Percentiles rank a stretch among this genome's conserved stretches.
Evolutionary conservation across 2,113 vertebrate genomes (phyloP).

Genomic region (Plestiodon gilberti): DNA sequence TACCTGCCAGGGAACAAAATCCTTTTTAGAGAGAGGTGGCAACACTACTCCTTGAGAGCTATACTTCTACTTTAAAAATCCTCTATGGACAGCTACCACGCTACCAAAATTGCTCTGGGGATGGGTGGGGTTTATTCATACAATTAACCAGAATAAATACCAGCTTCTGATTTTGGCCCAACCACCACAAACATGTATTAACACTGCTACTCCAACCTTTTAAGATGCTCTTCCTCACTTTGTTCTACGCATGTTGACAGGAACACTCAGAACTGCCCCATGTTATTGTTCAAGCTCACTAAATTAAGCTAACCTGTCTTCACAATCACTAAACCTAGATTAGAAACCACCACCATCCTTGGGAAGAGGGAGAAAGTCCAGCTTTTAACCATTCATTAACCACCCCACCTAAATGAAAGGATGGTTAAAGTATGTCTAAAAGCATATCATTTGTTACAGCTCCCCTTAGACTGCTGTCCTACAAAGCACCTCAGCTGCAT

Average conservation of each 20-base stretch:
- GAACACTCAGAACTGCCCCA: not conserved
- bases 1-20: not conserved
- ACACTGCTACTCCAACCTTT: not conserved
- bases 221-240: not conserved
- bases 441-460: not conserved
- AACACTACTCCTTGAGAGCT: not conserved
- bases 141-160: not conserved
- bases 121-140: not conserved
- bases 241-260: not conserved
- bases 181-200: constrained; percentile 2
- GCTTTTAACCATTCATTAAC: constrained; percentile 7
- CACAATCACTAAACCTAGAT: not conserved
- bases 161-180: not conserved
- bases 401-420: not conserved
- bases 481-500: not conserved
- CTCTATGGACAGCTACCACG: not conserved
- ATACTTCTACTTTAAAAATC: not conserved
- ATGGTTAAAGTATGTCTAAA: not conserved
- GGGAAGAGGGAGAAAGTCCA: constrained; percentile 2
- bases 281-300: not conserved
- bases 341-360: not conserved
- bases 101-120: not conserved
- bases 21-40: not conserved
- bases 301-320: not conserved
- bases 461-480: not conserved